Base-by-base conservation (phyloP, 2,797 vertebrate species). In the Trachops cirrhosus region DNA sequence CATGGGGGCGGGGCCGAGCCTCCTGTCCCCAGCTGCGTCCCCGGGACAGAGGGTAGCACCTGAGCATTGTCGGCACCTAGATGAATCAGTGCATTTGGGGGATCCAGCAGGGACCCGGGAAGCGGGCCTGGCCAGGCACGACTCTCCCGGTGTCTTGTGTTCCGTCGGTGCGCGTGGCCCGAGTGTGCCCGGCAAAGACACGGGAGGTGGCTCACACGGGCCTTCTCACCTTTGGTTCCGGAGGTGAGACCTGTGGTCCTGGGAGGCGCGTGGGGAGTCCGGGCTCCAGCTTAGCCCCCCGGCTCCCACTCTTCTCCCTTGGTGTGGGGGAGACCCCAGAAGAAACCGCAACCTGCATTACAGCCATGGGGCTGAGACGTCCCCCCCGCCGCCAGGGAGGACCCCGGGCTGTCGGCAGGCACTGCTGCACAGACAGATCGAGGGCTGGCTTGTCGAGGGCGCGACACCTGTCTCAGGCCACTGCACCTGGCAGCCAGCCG, bases 1-100 rank as follows among this genome's bases (percentile, higher is more conserved):
- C 0, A 0, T 1, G 26, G 37, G 39, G 14, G 9, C 52, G 41
- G 18, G 7, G 21, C 15, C 0, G 0, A 0, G 5, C 26, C 21
- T 34, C 16, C 12, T 21, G 57, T 26, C 22, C 11, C 41, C 15
- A 2, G 32, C 39, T 4, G 9, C 52, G 1, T 5, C 73, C n/a
- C 32, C 11, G 26, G 34, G n/a, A 18, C 14, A 10, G 4, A 22
- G 4, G n/a, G 2, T 15, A 29, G 34, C 4, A 6, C 59, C n/a
- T 16, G 48, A 11, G n/a, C 3, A 1, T 1, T 1, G 26, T 0
- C 0, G 1, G 8, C 4, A 6, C 22, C 44, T 2, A 4, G 21
- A 3, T 9, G 32, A 26, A 12, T 21, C 6, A 18, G 0, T 14
- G 29, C 11, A 44, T 3, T 5, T 18, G 1, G 46, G 67, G 37